Evolutionary conservation across 2,113 vertebrate species (phyloP), one percentile per base, ranked within the genome.

Genomic region (Stegastes partitus): DNA sequence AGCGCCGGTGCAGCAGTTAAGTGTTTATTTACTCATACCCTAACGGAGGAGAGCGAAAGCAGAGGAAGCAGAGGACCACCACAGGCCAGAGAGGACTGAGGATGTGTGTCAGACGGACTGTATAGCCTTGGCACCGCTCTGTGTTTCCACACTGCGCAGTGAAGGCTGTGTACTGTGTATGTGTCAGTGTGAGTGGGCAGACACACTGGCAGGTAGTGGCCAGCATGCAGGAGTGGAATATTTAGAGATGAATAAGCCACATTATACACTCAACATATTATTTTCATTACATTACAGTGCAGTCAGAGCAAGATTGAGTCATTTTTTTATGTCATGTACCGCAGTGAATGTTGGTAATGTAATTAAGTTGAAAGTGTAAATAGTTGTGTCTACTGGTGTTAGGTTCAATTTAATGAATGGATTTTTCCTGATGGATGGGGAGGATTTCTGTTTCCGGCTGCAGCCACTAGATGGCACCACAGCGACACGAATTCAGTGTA

Each of bases 1-100:
- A 85, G 75, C 26, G 16, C 69, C 39, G 62, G 76, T 80, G 84
- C 66, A 64, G 87, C 81, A 79, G 71, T 71, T 71, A 83, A 90
- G 84, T 91, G 88, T 93, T 93, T 93, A 93, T 93, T 91, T 93
- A 90, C 87, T 85, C 82, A 37, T 77, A 80, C 73, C 47, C 54
- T 74, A 84, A 85, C 59, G 34, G 75, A 90, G 70, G 42, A 79
- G 84, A 92, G 84, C 56, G 79, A 74, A 84, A 91, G 81, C 79
- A 83, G 84, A 88, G 82, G 87, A 92, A 82, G 79, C 77, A 68
- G 68, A 59, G 72, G 89, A 89, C 92, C 90, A 91, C 92, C 89
- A 55, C 85, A 72, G 80, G 76, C 86, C 77, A 31, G 81, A 51
- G 49, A 55, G 55, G 26, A 67, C 34, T 61, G 91, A 85, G 78